Conservation (phyloP, 2,113 vertebrate species). For the Poicephalus meyeri region DNA sequence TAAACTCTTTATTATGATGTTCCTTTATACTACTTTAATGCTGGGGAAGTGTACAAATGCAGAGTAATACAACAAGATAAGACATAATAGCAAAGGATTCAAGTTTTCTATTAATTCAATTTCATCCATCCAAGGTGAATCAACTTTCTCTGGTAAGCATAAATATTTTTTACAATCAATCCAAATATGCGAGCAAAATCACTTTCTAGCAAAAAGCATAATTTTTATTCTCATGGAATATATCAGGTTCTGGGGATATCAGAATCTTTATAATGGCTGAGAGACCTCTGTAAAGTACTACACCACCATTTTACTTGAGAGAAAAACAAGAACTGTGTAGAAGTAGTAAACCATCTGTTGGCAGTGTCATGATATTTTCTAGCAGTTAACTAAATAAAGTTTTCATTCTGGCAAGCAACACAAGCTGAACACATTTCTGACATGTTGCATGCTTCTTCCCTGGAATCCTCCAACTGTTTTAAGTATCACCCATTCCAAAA, state of each 20-base stretch:
- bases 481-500: background rate
- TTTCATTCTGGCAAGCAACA: background rate
- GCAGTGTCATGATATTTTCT: background rate
- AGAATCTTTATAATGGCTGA: background rate
- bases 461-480: background rate
- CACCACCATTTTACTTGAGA: background rate
- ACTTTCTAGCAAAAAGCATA: background rate
- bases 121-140: background rate
- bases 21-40: background rate
- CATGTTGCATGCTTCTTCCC: background rate
- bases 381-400: background rate
- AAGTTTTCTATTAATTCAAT: background rate
- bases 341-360: background rate
- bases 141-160: background rate
- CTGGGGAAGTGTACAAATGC: background rate
- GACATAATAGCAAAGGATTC: background rate
- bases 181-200: background rate
- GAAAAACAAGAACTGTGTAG: background rate
- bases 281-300: background rate
- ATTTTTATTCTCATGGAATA: background rate
- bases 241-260: background rate
- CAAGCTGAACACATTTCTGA: background rate
- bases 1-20: background rate
- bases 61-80: background rate
- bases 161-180: background rate